phyloP scores from a whole-genome alignment of 2,797 vertebrate genomes.

The Rhabdophis nuchalis region DNA sequence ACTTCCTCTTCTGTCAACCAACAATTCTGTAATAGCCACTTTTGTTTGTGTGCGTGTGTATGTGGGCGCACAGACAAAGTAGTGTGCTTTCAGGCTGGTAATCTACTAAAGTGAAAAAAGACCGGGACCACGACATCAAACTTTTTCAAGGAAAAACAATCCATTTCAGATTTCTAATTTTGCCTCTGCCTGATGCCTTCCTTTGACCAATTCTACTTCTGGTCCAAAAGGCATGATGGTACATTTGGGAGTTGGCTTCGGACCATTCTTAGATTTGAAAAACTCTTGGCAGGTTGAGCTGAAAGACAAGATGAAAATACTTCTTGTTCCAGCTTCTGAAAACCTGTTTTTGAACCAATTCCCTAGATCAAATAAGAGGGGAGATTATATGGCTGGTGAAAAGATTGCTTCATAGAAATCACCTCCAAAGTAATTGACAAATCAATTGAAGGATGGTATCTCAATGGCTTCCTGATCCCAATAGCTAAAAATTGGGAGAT shows the following conservation, averaged over 20 bases:
- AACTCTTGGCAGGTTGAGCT: constrained; percentile 47
- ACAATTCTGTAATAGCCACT: neutral
- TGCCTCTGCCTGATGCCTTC: constrained; percentile 14
- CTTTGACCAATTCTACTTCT: constrained; percentile 29
- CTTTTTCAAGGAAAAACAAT: constrained; percentile 16
- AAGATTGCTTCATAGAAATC: neutral
- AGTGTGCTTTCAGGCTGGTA: constrained; percentile 4
- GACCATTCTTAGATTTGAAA: constrained; percentile 43
- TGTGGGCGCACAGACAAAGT: neutral
- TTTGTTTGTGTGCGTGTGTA: neutral
- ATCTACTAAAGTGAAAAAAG: neutral
- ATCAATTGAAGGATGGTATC: neutral
- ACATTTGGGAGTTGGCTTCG: constrained; percentile 48
- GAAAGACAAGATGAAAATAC: constrained; percentile 47
- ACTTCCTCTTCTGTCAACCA: neutral
- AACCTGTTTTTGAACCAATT: constrained; percentile 57
- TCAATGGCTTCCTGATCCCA: neutral
- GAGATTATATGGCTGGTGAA: constrained; percentile 23
- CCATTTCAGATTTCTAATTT: constrained; percentile 28
- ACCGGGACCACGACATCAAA: constrained; percentile 28
- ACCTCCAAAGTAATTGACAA: neutral
- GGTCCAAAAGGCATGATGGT: constrained; percentile 51
- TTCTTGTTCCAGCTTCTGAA: constrained; percentile 44
- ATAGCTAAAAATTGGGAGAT: neutral
- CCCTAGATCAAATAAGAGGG: constrained; percentile 47